These are phyloP conservation scores for Chamaetylas fuelleborni DNA, from an alignment of 2,113 vertebrate species.

Conservation along the genomic window DNA sequence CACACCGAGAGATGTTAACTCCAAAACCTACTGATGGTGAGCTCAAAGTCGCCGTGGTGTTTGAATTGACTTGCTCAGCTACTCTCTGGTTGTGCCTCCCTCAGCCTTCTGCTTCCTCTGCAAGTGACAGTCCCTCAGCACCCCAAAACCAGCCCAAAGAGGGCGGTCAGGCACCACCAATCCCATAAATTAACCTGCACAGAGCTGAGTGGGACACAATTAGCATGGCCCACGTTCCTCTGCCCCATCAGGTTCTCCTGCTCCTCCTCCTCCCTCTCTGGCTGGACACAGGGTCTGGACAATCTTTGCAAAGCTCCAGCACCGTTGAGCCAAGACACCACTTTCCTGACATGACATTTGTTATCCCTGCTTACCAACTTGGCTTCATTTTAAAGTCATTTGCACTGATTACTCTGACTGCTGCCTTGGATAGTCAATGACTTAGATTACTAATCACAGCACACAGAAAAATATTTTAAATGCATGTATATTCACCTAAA, in stretches of 20 bases:
- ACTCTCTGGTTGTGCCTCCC: not conserved
- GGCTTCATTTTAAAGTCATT: constrained; percentile 54
- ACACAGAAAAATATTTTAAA: constrained; percentile 18
- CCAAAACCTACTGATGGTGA: not conserved
- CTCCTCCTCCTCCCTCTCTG: not conserved
- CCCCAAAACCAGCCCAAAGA: not conserved
- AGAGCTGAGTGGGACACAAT: rapidly evolving
- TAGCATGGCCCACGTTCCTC: not conserved
- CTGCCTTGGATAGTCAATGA: constrained; percentile 57
- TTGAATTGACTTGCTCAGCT: not conserved
- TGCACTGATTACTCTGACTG: constrained; percentile 30
- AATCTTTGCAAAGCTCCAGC: not conserved
- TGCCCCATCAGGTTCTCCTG: not conserved
- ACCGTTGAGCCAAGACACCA: not conserved
- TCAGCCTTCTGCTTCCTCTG: not conserved
- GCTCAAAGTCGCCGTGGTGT: not conserved
- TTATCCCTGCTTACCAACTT: constrained; percentile 11
- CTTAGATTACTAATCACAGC: constrained; percentile 58
- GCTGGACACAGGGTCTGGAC: not conserved
- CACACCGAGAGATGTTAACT: not conserved
- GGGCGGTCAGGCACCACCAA: rapidly evolving
- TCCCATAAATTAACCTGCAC: rapidly evolving
- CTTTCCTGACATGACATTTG: not conserved
- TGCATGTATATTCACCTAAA: constrained; percentile 21
- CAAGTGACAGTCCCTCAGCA: not conserved